Conservation (phyloP, 2,888 invertebrate genomes). For the Bembecia ichneumoniformis region DNA sequence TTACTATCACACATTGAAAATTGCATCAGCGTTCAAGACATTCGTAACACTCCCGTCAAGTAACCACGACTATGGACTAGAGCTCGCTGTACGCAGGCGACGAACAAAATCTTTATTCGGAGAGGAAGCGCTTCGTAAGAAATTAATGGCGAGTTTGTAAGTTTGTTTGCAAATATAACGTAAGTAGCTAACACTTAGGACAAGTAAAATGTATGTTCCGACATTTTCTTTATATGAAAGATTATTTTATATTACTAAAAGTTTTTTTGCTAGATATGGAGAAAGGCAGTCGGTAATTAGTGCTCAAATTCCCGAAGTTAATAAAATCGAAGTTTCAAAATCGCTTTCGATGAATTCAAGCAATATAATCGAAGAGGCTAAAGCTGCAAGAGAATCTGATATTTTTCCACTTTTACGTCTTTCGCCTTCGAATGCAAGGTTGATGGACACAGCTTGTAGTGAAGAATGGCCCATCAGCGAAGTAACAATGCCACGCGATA, state of each 20-base stretch:
- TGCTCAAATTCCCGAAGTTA: background rate
- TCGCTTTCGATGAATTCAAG: constrained; percentile 12
- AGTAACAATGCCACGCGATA: constrained; percentile 42
- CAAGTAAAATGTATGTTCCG: too few relatives aligned
- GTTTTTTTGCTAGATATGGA: constrained; percentile 28
- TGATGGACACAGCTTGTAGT: constrained; percentile 33
- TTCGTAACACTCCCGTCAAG: constrained; percentile 32
- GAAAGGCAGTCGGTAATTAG: constrained; percentile 16
- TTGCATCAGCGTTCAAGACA: constrained; percentile 43
- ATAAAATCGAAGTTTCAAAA: background rate
- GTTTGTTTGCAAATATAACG: constrained; percentile 11
- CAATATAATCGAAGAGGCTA: constrained; percentile 21
- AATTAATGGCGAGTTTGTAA: constrained; percentile 47
- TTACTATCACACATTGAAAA: constrained; percentile 50
- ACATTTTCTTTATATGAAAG: too few relatives aligned
- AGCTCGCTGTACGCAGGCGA: constrained; percentile 58
- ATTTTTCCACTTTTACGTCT: constrained; percentile 19
- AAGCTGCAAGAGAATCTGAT: constrained; percentile 14
- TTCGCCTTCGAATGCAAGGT: constrained; percentile 23
- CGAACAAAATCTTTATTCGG: constrained; percentile 57
- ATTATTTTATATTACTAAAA: background rate
- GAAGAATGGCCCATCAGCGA: constrained; percentile 54
- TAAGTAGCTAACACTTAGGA: background rate
- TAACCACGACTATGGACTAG: constrained; percentile 49
- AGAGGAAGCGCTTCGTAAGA: constrained; percentile 51